Percentiles rank a stretch among this genome's conserved stretches.
phyloP scores from a whole-genome alignment of 1,140 invertebrate species.

The Euwallacea fornicatus region DNA sequence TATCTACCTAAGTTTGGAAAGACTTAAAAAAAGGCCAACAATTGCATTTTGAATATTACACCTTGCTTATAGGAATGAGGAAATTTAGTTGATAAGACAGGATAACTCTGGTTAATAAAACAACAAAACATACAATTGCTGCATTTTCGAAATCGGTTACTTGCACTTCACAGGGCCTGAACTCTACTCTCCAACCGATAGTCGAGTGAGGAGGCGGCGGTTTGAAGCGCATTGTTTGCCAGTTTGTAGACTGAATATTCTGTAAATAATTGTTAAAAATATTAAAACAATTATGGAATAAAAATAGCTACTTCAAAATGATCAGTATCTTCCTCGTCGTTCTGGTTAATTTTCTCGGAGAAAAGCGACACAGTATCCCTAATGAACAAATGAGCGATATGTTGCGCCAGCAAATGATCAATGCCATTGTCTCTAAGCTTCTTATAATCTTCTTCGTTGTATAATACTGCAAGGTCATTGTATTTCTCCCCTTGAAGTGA shows the following conservation, averaged over 20 bases:
- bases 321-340: constrained; percentile 92
- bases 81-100: constrained; percentile 96
- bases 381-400: constrained; percentile 98
- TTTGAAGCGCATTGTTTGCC: constrained; percentile 99
- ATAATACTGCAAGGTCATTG: constrained; percentile 89
- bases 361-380: constrained; percentile 96
- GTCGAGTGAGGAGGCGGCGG: constrained; percentile 92
- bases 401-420: constrained; percentile 87
- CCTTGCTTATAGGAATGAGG: constrained; percentile 96
- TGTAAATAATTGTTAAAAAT: constrained; percentile 53
- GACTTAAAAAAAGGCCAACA: background rate
- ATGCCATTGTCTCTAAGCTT: constrained; percentile 84
- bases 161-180: constrained; percentile 97
- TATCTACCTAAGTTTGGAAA: constrained; percentile 74
- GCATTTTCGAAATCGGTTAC: constrained; percentile 99
- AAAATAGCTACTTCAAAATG: constrained; percentile 87
- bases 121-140: constrained; percentile 97
- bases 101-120: constrained; percentile 94
- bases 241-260: constrained; percentile 99
- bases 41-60: constrained; percentile 49
- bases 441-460: constrained; percentile 82
- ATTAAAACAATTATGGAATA: background rate
- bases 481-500: constrained; percentile 85
- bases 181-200: constrained; percentile 99
- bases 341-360: constrained; percentile 92